Conservation (phyloP, 2,113 vertebrate genomes). For the Arothron firmamentum region DNA sequence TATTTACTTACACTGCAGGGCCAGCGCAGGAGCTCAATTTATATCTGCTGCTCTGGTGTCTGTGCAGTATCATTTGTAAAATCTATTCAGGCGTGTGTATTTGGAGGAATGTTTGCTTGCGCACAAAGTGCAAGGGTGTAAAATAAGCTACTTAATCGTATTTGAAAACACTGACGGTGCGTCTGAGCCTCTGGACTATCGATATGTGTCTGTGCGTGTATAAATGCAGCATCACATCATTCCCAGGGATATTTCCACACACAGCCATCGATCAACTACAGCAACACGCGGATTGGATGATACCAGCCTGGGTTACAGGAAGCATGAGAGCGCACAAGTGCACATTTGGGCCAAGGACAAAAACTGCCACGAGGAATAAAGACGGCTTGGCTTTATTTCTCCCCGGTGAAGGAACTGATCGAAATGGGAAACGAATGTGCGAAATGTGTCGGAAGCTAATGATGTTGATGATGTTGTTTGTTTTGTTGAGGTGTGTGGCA, state of each 20-base stretch:
- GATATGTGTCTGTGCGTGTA: conserved; percentile 81
- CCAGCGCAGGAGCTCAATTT: neutral
- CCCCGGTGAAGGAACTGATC: neutral
- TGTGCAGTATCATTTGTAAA: conserved; percentile 21
- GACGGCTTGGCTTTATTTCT: conserved; percentile 17
- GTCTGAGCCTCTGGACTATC: conserved; percentile 76
- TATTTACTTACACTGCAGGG: conserved; percentile 7
- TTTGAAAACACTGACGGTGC: conserved; percentile 83
- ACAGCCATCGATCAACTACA: conserved; percentile 81
- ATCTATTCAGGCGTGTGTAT: conserved; percentile 32
- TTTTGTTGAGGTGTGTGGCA: conserved; percentile 1
- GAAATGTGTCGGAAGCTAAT: conserved; percentile 11
- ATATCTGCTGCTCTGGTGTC: neutral
- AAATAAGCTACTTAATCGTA: conserved; percentile 80
- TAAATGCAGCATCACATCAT: conserved; percentile 82
- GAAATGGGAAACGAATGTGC: conserved; percentile 5
- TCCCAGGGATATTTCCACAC: conserved; percentile 87
- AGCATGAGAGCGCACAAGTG: conserved; percentile 27
- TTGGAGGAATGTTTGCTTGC: conserved; percentile 40
- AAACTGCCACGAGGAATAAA: conserved; percentile 23
- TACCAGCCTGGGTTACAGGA: conserved; percentile 78
- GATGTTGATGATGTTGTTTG: conserved; percentile 8
- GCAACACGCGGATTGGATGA: conserved; percentile 81
- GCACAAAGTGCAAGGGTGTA: conserved; percentile 43
- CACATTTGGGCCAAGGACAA: conserved; percentile 46